Conservation (phyloP, 92 coral and sea anemone genomes). For the Nematostella vectensis region DNA sequence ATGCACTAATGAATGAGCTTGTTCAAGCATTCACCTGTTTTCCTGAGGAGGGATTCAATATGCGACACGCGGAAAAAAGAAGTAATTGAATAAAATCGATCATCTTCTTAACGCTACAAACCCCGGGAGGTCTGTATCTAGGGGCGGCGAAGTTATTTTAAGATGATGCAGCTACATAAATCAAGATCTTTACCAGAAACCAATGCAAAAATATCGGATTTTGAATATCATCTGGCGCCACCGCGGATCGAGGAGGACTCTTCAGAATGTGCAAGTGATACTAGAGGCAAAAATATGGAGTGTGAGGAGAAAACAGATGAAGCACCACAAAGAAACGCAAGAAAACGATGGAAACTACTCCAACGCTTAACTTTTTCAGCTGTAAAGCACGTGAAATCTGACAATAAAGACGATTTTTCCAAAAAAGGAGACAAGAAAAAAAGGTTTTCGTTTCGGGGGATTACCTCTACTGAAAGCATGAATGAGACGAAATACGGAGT, state of each 20-base stretch:
- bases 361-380: slow-evolving; percentile 15
- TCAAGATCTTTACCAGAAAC: slow-evolving; percentile 26
- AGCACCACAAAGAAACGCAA: slow-evolving; percentile 8
- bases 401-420: background rate
- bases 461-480: background rate
- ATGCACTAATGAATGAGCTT: no score
- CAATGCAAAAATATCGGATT: slow-evolving; percentile 15
- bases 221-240: background rate
- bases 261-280: background rate
- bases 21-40: no score
- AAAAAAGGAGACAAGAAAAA: background rate
- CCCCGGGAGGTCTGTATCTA: background rate
- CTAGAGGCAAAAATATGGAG: background rate
- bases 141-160: background rate
- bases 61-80: no score
- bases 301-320: background rate
- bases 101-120: no score
- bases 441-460: background rate
- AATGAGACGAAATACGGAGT: background rate
- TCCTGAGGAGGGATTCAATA: no score
- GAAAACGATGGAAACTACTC: slow-evolving; percentile 25
- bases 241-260: background rate
- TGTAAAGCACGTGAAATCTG: slow-evolving; percentile 1
- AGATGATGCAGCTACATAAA: slow-evolving; percentile 24
- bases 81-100: no score